phyloP scores from a whole-genome alignment of 2,888 invertebrate species.

The Isoperla grammatica region DNA sequence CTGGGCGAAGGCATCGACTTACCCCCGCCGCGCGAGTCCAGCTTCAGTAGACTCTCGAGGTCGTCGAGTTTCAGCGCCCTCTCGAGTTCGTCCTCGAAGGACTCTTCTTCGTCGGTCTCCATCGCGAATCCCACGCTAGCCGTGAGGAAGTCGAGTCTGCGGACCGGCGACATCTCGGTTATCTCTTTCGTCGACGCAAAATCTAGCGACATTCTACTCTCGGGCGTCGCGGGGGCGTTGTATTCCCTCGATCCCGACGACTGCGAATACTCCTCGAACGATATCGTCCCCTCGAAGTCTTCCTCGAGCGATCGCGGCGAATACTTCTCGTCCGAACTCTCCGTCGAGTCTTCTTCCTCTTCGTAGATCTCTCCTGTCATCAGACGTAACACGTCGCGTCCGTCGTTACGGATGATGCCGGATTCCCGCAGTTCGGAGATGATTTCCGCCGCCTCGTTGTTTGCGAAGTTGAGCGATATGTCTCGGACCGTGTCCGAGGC shows the following conservation, averaged over 20 bases:
- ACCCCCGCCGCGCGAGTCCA: neutral
- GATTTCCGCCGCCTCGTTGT: constrained; percentile 31
- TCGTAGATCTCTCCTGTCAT: too few species aligned
- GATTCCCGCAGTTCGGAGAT: constrained; percentile 23
- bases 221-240: too few species aligned
- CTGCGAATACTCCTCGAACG: constrained; percentile 3
- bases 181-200: too few species aligned
- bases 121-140: too few species aligned
- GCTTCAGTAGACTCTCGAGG: neutral
- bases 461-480: constrained; percentile 4
- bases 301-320: too few species aligned
- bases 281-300: neutral
- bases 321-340: too few species aligned
- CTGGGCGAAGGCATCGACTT: too few species aligned
- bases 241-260: neutral
- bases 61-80: neutral
- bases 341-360: too few species aligned
- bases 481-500: too few species aligned
- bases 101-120: neutral
- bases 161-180: neutral
- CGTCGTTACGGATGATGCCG: constrained; percentile 10
- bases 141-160: neutral
- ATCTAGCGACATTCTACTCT: too few species aligned
- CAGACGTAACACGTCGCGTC: too few species aligned
- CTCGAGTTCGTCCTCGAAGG: neutral